These are phyloP conservation scores for Crax fasciolata DNA, from an alignment of 2,797 vertebrate genomes.

Conservation along the genomic window DNA sequence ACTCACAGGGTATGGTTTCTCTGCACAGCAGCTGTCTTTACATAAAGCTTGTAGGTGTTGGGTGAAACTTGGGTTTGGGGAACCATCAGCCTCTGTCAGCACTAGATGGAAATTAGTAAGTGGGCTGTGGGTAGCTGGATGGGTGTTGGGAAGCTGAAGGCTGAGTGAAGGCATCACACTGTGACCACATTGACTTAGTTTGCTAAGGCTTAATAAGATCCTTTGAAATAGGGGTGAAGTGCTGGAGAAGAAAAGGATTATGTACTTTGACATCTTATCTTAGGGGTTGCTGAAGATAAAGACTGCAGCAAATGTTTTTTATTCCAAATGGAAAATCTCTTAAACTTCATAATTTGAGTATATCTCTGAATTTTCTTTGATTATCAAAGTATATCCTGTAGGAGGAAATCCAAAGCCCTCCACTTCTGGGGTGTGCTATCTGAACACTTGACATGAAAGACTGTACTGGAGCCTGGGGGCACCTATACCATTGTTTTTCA, in stretches of 20 bases:
- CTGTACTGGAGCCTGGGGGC: neutral
- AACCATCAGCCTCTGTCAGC: neutral
- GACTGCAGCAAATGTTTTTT: neutral
- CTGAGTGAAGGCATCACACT: neutral
- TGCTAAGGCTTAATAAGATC: neutral
- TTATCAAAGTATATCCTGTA: neutral
- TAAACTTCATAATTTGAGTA: neutral
- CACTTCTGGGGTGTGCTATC: neutral
- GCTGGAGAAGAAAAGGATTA: neutral
- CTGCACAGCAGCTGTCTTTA: neutral
- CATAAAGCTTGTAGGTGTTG: neutral
- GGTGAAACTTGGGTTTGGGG: neutral
- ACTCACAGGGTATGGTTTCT: neutral
- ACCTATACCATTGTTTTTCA: neutral
- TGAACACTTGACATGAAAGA: neutral
- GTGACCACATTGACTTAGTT: neutral
- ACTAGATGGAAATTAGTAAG: neutral
- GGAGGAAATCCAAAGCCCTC: neutral
- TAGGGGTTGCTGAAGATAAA: neutral
- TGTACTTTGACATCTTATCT: neutral
- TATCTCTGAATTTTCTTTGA: neutral
- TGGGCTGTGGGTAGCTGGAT: fast-evolving
- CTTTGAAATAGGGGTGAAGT: neutral
- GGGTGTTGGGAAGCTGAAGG: neutral
- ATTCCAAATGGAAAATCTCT: neutral